Evolutionary conservation across 2,113 vertebrate species (phyloP), one percentile per base, ranked within the genome.

Genomic region (Sterna hirundo): DNA sequence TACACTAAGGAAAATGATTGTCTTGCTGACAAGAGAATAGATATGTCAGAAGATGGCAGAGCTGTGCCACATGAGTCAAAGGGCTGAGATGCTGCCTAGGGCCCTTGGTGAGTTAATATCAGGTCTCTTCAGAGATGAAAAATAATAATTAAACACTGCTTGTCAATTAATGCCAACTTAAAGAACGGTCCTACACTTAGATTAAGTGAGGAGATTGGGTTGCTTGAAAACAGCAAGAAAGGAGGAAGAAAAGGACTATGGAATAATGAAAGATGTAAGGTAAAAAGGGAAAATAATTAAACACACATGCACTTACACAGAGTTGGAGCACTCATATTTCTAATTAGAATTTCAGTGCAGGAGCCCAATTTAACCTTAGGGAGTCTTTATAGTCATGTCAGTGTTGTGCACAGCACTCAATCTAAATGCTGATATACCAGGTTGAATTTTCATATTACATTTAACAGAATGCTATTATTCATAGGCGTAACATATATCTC

Each of bases 81-180:
- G 94, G 93, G 81, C 93, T 95, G 88, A 83, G 86, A 93, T 94
- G 84, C 81, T 36, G 54, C 96, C 97, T 95, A 93, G 92, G 87
- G 94, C 93, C 89, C 98, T 96, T 74, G 83, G 98, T 97, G 97
- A 98, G 97, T 96, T 98, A 98, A 98, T 98, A 96, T 93, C 94
- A 96, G 90, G 82, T 96, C 96, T 98, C 97, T 98, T 96, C 93
- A 97, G 93, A 95, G 85, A 98, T 86, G 97, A 98, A 98, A 98
- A 98, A 98, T 98, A 98, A 97, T 98, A 98, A 98, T 98, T 98
- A 98, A 98, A 98, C 89, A 95, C 97, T 97, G 96, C 97, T 98
- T 98, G 97, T 98, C 98, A 98, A 98, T 98, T 98, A 98, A 98
- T 98, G 96, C 94, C 97, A 98, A 96, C 94, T 97, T 98, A 98